Evolutionary conservation across 2,888 invertebrate genomes (phyloP), one percentile per base, ranked within the genome.

Genomic region (Poecilobothrus nobilitatus): DNA sequence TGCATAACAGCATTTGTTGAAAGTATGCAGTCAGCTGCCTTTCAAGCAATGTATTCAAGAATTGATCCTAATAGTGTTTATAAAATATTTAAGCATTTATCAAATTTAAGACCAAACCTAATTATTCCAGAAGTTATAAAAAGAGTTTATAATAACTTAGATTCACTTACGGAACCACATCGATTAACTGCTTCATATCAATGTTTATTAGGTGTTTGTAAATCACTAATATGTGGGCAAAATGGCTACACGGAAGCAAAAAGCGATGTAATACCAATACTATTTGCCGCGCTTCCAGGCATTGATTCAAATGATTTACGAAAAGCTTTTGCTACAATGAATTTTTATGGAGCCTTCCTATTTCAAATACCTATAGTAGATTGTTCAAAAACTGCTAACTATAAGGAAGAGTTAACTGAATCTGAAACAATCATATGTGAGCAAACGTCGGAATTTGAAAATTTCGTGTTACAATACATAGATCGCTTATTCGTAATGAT

Each of bases 81-180:
- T 8, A 82, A 86, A 10, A 88, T 91, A 0, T 83, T 95, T 70
- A 89, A 91, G 73, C 86, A 90, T 79, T 82, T 97, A 68, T 90
- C 94, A 0, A 87, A 88, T 3, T 80, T 96, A 67, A 83, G 94
- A 70, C 95, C 96, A 0, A 89, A 91, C 71, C 81, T 92, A 22
- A 90, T 96, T 2, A 87, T 95, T 66, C 95, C 95, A 0, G 88
- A 90, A 65, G 84, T 95, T 18, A 79, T 97, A 69, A 94, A 95
- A 71, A 88, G 88, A 79, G 84, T 95, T 69, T 91, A 90, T 78
- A 86, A 89, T 1, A 89, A 93, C 0, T 82, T 96, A 77, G 92
- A 93, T 75, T 92, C 92, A 1, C 80, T 95, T 53, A 94, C 92
- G 0, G 95, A 97, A 79, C 95, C 96, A 0, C 94, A 95, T 78